Percentiles rank a stretch among this genome's conserved stretches.
Conservation (phyloP, 1,140 invertebrate genomes). For the Pseudachorutes palmiensis region DNA sequence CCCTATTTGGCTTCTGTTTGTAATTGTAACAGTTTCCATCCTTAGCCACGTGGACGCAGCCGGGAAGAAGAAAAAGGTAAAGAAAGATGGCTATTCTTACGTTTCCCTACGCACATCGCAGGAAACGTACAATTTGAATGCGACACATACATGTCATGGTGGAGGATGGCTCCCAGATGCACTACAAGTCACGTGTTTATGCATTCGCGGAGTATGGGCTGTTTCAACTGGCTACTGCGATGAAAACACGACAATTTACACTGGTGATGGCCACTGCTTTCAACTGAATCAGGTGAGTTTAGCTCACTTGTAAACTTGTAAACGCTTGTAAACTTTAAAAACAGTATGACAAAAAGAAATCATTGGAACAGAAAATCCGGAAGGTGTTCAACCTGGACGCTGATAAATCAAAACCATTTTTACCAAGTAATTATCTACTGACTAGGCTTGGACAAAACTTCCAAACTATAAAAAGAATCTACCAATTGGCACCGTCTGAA, state of each 20-base stretch:
- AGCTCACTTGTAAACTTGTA: neutral
- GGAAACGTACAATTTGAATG: neutral
- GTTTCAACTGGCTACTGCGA: neutral
- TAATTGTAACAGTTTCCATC: too few species aligned
- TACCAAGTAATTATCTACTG: neutral
- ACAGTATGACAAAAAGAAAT: too few species aligned
- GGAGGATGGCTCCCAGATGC: conserved; percentile 2
- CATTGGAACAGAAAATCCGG: conserved; percentile 5
- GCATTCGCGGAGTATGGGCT: neutral
- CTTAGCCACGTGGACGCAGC: neutral
- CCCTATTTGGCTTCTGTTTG: too few species aligned
- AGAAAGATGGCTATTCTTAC: neutral
- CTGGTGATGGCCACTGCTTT: conserved; percentile 5
- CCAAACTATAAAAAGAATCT: neutral
- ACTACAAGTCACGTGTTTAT: neutral
- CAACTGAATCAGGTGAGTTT: neutral
- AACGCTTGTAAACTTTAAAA: too few species aligned
- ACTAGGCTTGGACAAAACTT: neutral
- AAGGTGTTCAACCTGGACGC: neutral
- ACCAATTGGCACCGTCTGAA: neutral
- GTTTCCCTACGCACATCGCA: neutral
- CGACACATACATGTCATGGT: neutral
- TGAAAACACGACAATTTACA: neutral
- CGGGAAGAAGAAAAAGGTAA: neutral
- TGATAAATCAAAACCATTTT: neutral